Evolutionary conservation across 2,113 vertebrate genomes (phyloP).

Genomic region (Seriola dumerili): DNA sequence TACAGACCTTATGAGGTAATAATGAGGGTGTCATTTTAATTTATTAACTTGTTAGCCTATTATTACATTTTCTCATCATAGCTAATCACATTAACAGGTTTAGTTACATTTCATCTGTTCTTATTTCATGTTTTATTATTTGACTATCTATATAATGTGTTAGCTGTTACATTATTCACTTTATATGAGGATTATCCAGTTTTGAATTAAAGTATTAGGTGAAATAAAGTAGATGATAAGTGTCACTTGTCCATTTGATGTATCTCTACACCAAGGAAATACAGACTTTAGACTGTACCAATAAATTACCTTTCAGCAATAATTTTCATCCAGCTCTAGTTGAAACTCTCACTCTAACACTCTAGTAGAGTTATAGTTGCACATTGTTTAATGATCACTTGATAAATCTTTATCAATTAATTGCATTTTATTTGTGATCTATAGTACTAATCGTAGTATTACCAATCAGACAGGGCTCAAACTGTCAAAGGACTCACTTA

Average conservation of each 20-base stretch:
- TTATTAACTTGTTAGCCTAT: neutral
- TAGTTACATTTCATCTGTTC: too few relatives aligned
- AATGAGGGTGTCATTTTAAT: neutral
- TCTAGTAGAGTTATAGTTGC: neutral
- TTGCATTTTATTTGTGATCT: neutral
- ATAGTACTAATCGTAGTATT: neutral
- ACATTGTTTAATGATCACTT: neutral
- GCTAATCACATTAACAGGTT: too few relatives aligned
- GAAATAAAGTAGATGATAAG: neutral
- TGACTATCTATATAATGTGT: too few relatives aligned
- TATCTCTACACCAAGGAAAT: neutral
- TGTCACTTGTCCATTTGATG: neutral
- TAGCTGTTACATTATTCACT: neutral
- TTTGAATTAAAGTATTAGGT: neutral
- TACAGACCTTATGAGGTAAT: neutral
- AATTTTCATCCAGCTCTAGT: neutral
- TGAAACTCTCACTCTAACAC: neutral
- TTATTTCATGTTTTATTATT: too few relatives aligned
- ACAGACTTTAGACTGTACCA: neutral
- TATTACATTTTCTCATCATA: neutral
- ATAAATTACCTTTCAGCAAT: neutral
- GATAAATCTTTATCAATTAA: conserved; percentile 5
- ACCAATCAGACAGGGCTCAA: conserved; percentile 20
- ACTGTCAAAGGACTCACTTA: conserved; percentile 19
- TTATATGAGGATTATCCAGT: neutral